Evolutionary conservation across 2,888 invertebrate genomes (phyloP).

Genomic region (Amblyteles armatorius): DNA sequence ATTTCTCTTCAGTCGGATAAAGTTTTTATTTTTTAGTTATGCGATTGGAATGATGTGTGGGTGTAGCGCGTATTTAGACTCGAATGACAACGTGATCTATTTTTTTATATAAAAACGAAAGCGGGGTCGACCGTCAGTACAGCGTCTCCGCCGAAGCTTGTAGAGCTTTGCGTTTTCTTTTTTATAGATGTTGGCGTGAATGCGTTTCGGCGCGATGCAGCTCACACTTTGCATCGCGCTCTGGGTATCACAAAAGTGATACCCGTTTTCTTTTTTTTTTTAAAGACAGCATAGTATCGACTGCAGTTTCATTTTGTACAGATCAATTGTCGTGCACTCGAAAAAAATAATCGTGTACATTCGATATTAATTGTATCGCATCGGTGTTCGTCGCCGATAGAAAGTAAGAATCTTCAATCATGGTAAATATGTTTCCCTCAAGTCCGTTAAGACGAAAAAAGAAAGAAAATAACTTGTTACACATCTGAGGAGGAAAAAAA

Average conservation of each 20-base stretch:
- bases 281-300: background rate
- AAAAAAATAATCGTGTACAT: conserved; percentile 1
- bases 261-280: background rate
- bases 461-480: conserved; percentile 15
- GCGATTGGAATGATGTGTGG: background rate
- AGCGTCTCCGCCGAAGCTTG: background rate
- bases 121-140: background rate
- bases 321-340: conserved; percentile 11
- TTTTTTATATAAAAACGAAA: conserved; percentile 49
- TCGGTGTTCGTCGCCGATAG: conserved; percentile 21
- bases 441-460: conserved; percentile 13
- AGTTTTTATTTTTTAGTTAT: conserved; percentile 28
- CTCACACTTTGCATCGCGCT: background rate
- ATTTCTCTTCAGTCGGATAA: conserved; percentile 30
- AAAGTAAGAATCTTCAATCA: conserved; percentile 43
- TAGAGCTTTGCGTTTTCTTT: background rate
- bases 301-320: conserved; percentile 30
- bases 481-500: background rate
- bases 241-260: background rate
- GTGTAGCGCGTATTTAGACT: conserved; percentile 26
- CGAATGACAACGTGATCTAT: conserved; percentile 31
- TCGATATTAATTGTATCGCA: conserved; percentile 7
- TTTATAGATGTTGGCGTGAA: background rate
- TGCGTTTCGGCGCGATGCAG: background rate
- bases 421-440: conserved; percentile 40